phyloP scores from a whole-genome alignment of 2,888 invertebrate species.

The Agrochola litura region DNA sequence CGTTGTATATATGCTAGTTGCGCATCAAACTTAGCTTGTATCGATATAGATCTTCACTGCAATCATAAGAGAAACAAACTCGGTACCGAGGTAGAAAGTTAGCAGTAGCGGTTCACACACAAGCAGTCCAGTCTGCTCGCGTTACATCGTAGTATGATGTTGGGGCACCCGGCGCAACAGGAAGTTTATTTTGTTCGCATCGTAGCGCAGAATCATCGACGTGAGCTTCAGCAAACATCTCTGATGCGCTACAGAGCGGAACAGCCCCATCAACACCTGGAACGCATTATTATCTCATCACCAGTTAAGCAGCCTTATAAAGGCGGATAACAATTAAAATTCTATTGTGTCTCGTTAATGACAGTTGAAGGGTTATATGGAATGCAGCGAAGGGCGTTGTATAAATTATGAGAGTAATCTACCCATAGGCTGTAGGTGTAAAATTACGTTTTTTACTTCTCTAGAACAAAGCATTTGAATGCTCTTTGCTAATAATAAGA shows the following conservation, averaged over 20 bases:
- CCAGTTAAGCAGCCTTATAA: no score
- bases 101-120: no score
- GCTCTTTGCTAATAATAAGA: neutral
- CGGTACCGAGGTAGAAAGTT: neutral
- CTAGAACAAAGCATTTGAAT: neutral
- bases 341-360: no score
- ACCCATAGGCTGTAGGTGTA: neutral
- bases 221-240: no score
- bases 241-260: no score
- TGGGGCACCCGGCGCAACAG: no score
- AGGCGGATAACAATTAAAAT: no score
- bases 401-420: neutral
- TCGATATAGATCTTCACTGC: neutral
- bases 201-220: no score
- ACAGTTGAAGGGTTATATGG: no score
- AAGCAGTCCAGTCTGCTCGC: no score
- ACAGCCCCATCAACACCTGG: neutral
- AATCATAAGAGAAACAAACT: neutral
- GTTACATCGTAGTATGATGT: no score
- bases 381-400: neutral
- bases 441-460: neutral
- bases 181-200: no score
- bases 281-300: neutral
- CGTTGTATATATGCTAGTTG: neutral
- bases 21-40: neutral